A percentile compares a stretch with the other conserved stretches of the same genome.
Evolutionary conservation across 2,113 vertebrate genomes (phyloP).

Genomic region (Eubucco bourcierii): DNA sequence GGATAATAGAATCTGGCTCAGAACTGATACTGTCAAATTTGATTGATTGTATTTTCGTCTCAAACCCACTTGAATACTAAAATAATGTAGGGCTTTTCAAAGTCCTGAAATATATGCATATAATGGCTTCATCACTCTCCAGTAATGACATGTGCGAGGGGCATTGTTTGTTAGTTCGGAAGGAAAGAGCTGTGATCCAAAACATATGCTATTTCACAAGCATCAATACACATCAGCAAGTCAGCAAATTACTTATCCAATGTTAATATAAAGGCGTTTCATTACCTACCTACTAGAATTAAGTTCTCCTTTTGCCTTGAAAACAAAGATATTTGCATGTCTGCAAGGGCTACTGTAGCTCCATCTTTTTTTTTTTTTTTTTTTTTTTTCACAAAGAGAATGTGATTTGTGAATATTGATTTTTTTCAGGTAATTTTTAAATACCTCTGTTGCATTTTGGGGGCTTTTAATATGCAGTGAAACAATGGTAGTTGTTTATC

Average conservation of each 20-base stretch:
- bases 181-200: neutral
- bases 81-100: neutral
- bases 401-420: neutral
- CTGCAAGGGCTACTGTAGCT: neutral
- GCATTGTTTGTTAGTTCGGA: neutral
- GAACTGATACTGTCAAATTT: constrained; percentile 5
- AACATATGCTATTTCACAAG: neutral
- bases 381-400: neutral
- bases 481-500: neutral
- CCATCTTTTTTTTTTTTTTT: neutral
- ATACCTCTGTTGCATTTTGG: neutral
- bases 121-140: neutral
- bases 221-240: neutral
- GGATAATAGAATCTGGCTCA: constrained; percentile 19
- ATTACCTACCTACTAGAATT: neutral
- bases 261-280: neutral
- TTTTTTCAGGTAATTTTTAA: neutral
- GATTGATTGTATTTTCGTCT: constrained; percentile 22
- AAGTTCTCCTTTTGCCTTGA: neutral
- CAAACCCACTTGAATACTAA: neutral
- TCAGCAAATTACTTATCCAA: neutral
- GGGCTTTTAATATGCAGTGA: neutral
- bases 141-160: neutral
- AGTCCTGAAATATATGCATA: neutral
- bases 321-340: neutral